Conservation (phyloP, 2,797 vertebrate genomes). For the Centroberyx gerrardi region DNA sequence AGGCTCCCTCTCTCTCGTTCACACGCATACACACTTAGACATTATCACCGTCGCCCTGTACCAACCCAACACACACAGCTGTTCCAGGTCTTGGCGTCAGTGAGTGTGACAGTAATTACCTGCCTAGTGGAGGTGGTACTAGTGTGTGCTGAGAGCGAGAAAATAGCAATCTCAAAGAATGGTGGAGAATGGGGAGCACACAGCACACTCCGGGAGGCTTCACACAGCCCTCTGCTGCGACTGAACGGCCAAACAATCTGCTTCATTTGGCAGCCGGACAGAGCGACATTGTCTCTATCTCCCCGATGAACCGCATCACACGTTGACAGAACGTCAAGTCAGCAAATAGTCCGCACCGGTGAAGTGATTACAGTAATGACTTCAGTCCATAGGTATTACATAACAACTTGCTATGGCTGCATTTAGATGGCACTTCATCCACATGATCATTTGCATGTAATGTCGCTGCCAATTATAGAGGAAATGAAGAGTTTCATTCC, state of each 20-base stretch:
- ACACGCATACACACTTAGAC: slow-evolving; percentile 50
- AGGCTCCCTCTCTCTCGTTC: slow-evolving; percentile 3
- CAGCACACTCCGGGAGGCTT: slow-evolving; percentile 35
- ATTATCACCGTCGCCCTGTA: slow-evolving; percentile 5
- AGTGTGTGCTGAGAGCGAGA: slow-evolving; percentile 53
- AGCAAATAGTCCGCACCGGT: slow-evolving; percentile 32
- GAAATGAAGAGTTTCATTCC: no score
- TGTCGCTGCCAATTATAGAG: no score
- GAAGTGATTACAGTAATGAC: not conserved
- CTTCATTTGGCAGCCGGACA: slow-evolving; percentile 49
- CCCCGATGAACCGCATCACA: slow-evolving; percentile 1
- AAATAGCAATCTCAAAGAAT: slow-evolving; percentile 59
- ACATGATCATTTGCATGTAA: not conserved
- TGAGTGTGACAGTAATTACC: slow-evolving; percentile 75
- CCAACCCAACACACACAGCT: slow-evolving; percentile 54
- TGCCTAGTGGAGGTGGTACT: slow-evolving; percentile 58
- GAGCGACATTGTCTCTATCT: slow-evolving; percentile 3
- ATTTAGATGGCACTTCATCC: not conserved
- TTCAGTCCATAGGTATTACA: not conserved
- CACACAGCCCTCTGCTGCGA: slow-evolving; percentile 38
- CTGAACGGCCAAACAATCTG: slow-evolving; percentile 33
- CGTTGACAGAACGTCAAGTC: slow-evolving; percentile 43
- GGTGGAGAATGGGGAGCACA: slow-evolving; percentile 27
- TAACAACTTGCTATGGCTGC: not conserved
- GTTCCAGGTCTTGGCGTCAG: slow-evolving; percentile 52